A percentile compares a stretch with the other conserved stretches of the same genome.
phyloP scores from a whole-genome alignment of 2,797 vertebrate genomes.

The Dendrocincla tyrannina region DNA sequence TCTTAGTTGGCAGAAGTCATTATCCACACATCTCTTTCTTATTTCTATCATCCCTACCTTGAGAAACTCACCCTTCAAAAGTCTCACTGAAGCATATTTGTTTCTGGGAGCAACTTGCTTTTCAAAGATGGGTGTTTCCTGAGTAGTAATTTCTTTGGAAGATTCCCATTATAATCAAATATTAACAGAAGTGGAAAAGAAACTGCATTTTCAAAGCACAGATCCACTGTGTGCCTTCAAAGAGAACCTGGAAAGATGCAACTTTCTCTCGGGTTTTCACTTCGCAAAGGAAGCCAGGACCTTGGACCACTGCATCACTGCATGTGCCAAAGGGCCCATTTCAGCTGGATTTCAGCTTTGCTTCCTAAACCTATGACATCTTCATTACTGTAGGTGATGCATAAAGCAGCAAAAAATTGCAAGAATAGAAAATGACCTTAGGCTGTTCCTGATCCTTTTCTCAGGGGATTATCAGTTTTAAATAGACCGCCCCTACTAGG shows the following conservation, averaged over 20 bases:
- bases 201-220: not conserved
- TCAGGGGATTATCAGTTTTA: constrained; percentile 19
- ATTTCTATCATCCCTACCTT: not conserved
- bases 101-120: not conserved
- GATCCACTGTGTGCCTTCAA: not conserved
- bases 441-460: constrained; percentile 12
- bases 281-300: not conserved
- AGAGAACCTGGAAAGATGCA: not conserved
- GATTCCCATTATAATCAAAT: not conserved
- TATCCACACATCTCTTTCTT: not conserved
- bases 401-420: constrained; percentile 9
- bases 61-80: not conserved
- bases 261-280: not conserved
- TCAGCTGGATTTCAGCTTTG: not conserved
- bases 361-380: not conserved
- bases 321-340: not conserved
- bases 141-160: not conserved
- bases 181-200: not conserved
- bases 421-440: constrained; percentile 45
- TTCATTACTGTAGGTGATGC: not conserved
- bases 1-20: not conserved
- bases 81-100: not conserved
- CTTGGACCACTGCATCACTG: not conserved
- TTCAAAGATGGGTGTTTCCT: not conserved
- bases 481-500: not conserved